Evolutionary conservation across 1,140 invertebrate genomes (phyloP).

Genomic region (Leptonema lineaticorne): DNA sequence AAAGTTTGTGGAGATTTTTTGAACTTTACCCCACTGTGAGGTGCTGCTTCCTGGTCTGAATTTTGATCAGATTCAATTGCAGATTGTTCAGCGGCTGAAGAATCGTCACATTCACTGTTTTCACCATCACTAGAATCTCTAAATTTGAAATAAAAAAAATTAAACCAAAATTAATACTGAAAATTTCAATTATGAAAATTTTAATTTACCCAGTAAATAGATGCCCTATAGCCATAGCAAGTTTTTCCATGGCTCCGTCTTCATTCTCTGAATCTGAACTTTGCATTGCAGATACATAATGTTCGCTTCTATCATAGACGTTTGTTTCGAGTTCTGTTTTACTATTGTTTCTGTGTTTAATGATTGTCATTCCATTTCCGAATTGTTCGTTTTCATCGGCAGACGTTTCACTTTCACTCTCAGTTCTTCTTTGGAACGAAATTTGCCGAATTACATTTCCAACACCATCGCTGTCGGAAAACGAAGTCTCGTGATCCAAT

Average conservation of each 20-base stretch:
- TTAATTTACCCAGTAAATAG: constrained; percentile 64
- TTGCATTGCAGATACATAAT: constrained; percentile 60
- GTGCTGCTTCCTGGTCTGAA: constrained; percentile 46
- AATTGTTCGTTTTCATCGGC: constrained; percentile 62
- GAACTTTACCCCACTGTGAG: constrained; percentile 36
- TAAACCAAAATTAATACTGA: constrained; percentile 1
- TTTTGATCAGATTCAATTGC: constrained; percentile 52
- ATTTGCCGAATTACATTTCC: constrained; percentile 40
- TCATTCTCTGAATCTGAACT: constrained; percentile 83
- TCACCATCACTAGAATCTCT: constrained; percentile 76
- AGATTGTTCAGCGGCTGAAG: constrained; percentile 63
- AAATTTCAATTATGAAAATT: background rate
- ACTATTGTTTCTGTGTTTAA: constrained; percentile 52
- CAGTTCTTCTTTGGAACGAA: constrained; percentile 45
- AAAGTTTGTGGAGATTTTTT: constrained; percentile 36
- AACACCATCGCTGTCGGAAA: constrained; percentile 46
- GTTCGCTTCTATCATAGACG: constrained; percentile 34
- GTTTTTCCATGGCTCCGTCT: constrained; percentile 66
- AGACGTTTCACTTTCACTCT: constrained; percentile 61
- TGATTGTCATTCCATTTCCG: constrained; percentile 61
- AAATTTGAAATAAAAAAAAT: constrained; percentile 23
- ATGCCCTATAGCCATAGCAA: constrained; percentile 70
- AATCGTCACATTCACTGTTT: constrained; percentile 69
- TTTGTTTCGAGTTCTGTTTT: constrained; percentile 45
- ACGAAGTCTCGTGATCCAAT: constrained; percentile 48